Evolutionary conservation across 1,140 invertebrate genomes (phyloP).

Genomic region (Formica exsecta): DNA sequence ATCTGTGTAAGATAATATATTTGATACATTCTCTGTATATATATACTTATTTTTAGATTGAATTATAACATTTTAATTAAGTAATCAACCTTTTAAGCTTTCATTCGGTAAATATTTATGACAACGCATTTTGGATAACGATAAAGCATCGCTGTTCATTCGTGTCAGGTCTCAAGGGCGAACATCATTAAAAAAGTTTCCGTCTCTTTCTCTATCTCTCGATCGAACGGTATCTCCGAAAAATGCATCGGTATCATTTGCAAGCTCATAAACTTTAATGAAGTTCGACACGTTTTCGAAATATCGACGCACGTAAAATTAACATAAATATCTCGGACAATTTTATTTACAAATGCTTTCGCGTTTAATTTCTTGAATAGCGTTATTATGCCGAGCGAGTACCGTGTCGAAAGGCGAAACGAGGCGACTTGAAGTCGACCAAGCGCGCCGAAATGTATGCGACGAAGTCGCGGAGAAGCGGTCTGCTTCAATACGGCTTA

Average conservation of each 20-base stretch:
- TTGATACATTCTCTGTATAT: not conserved
- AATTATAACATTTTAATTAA: not conserved
- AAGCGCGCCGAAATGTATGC: not conserved
- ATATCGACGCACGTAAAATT: not conserved
- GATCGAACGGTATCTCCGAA: not conserved
- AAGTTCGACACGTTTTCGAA: not conserved
- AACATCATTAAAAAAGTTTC: not conserved
- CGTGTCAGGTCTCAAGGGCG: too few species aligned
- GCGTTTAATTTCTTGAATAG: not conserved
- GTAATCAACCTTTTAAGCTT: not conserved
- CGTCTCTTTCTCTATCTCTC: not conserved
- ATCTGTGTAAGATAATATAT: not conserved
- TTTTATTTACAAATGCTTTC: not conserved
- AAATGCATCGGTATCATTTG: not conserved
- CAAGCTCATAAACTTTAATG: not conserved
- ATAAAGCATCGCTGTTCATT: not conserved
- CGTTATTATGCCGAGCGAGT: not conserved
- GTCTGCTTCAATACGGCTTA: slow-evolving; percentile 76
- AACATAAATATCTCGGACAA: not conserved
- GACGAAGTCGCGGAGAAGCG: not conserved
- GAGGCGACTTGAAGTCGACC: slow-evolving; percentile 1
- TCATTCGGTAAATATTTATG: slow-evolving; percentile 24
- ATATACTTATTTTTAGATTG: not conserved
- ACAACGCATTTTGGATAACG: not conserved
- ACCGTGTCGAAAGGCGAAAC: not conserved